A percentile compares a stretch with the other conserved stretches of the same genome.
Conservation (phyloP, 2,888 invertebrate species). For the Drosophila maculinotata region DNA sequence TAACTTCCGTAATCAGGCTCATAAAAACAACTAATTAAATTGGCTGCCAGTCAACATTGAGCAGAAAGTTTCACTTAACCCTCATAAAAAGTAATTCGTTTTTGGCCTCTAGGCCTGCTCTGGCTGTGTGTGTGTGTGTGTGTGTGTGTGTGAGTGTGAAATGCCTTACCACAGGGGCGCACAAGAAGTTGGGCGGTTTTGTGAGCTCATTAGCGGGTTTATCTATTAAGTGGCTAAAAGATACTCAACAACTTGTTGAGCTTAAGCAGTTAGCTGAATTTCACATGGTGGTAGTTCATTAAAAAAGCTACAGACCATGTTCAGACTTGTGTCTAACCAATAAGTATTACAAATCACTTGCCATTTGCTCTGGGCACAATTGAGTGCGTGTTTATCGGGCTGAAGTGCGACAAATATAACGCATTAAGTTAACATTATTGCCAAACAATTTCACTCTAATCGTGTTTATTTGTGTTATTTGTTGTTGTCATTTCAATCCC, state of each 20-base stretch:
- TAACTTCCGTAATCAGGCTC: conserved; percentile 32
- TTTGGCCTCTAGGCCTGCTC: conserved; percentile 28
- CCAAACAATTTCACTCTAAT: conserved; percentile 67
- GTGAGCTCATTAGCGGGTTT: conserved; percentile 57
- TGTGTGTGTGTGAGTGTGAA: conserved; percentile 5
- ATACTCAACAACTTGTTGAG: conserved; percentile 48
- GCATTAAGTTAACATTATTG: conserved; percentile 63
- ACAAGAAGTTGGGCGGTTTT: conserved; percentile 27
- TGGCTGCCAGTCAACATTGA: conserved; percentile 29
- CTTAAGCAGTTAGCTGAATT: conserved; percentile 1
- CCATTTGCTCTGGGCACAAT: conserved; percentile 35
- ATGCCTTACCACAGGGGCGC: conserved; percentile 18
- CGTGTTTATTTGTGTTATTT: conserved; percentile 57
- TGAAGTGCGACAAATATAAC: conserved; percentile 50
- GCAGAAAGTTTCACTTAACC: conserved; percentile 19
- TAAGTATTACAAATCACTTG: conserved; percentile 53
- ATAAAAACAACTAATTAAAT: conserved; percentile 56
- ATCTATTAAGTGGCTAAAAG: conserved; percentile 40
- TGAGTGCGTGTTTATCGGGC: conserved; percentile 52
- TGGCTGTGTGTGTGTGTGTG: conserved; percentile 5
- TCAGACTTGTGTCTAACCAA: conserved; percentile 39
- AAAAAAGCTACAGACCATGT: conserved; percentile 24
- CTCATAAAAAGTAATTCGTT: conserved; percentile 46
- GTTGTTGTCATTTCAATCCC: conserved; percentile 40
- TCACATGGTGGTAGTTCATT: conserved; percentile 7